Evolutionary conservation across 2,113 vertebrate species (phyloP).

Genomic region (Rynchops niger): DNA sequence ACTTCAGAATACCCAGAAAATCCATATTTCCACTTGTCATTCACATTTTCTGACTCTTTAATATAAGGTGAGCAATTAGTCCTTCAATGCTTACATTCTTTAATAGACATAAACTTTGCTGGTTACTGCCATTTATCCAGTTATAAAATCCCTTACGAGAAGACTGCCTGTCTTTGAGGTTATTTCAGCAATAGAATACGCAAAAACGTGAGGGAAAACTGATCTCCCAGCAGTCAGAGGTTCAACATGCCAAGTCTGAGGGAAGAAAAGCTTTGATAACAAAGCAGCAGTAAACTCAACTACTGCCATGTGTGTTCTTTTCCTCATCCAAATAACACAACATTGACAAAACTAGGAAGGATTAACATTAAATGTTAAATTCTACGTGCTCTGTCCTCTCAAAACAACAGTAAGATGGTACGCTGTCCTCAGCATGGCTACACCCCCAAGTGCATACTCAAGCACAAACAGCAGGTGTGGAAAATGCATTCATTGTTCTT

Average conservation of each 20-base stretch:
- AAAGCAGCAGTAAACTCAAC: background rate
- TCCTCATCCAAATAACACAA: background rate
- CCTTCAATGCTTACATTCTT: background rate
- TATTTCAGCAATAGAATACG: background rate
- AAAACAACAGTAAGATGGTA: background rate
- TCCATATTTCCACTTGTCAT: background rate
- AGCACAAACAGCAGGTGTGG: background rate
- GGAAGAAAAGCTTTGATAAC: background rate
- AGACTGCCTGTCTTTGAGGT: background rate
- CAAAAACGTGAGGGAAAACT: background rate
- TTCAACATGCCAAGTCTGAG: background rate
- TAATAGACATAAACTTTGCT: background rate
- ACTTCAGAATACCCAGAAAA: background rate
- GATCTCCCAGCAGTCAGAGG: background rate
- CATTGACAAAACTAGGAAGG: background rate
- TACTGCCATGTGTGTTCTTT: background rate
- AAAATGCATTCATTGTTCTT: background rate
- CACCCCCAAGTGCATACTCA: background rate
- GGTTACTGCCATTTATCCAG: background rate
- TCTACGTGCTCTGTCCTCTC: background rate
- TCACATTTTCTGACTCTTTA: background rate
- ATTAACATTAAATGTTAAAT: background rate
- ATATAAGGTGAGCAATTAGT: background rate
- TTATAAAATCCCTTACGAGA: background rate
- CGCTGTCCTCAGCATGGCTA: background rate